Base-by-base conservation (phyloP, 2,888 invertebrate genomes). In the Plebejus melissa region DNA sequence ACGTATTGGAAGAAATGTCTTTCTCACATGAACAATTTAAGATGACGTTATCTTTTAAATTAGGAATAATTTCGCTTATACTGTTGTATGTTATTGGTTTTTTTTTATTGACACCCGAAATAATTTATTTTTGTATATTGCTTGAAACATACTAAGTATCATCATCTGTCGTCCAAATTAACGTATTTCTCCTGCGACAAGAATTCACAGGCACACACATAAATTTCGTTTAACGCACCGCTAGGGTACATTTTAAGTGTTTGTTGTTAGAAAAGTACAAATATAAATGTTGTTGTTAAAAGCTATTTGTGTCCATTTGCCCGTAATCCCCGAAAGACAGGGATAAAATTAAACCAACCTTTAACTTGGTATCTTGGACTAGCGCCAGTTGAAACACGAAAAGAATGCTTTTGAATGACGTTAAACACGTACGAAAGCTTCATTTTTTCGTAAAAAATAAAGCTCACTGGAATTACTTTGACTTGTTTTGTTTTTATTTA, bases 271-370 rank as follows among this genome's bases (percentile, higher is more conserved):
- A 71, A 71, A 71, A 71, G 41, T 41, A 71, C 71, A 71, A 46
- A 46, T 41, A 71, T 46, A 71, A 71, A 71, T 71, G 71, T 41
- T 46, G 70, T 70, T 41, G 71, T 71, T 71, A 41, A 72, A 32
- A 54, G 72, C 50, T 72, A 72, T 72, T 72, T 72, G 32, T 7
- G 32, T 13, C 32, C 72, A 72, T 72, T 72, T 72, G 50, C 5
- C 54, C 22, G 72, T 72, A 72, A 72, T 72, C 54, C 72, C 32
- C 50, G 22, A 71, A 71, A 71, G 71, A 54, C 72, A 50, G 72
- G 28, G 50, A 72, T 72, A 72, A 54, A 72, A 72, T 54, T 72
- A 54, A 54, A 72, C 72, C 28, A 72, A 72, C 72, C 72, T 72
- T 50, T 50, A 41, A 72, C 72, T 72, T 71, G 71, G 28, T 41